A percentile compares a stretch with the other conserved stretches of the same genome.
Evolutionary conservation across 2,797 vertebrate species (phyloP).

Genomic region (Echiichthys vipera): DNA sequence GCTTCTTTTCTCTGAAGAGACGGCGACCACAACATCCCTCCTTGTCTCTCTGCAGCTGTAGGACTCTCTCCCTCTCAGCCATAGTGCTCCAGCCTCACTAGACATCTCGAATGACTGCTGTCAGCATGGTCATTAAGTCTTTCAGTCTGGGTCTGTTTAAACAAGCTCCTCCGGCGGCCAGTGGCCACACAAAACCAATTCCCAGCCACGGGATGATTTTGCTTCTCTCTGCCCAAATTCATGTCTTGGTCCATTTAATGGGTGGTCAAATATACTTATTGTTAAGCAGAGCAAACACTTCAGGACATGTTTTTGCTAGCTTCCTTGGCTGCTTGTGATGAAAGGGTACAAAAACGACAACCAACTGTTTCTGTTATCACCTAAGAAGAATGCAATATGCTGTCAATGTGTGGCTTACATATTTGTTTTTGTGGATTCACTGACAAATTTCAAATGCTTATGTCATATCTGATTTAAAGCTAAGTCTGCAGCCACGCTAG

Average conservation of each 20-base stretch:
- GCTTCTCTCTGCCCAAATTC: conserved; percentile 55
- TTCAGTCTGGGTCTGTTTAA: conserved; percentile 77
- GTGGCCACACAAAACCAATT: conserved; percentile 63
- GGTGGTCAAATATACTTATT: conserved; percentile 68
- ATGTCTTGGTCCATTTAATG: conserved; percentile 64
- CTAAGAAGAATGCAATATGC: neutral
- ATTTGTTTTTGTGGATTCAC: conserved; percentile 22
- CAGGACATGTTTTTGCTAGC: conserved; percentile 54
- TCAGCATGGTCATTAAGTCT: conserved; percentile 77
- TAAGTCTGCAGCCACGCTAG: neutral
- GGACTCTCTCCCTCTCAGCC: conserved; percentile 52
- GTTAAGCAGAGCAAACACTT: conserved; percentile 64
- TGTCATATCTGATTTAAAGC: neutral
- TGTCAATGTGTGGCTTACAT: conserved; percentile 10
- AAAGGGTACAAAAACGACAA: conserved; percentile 48
- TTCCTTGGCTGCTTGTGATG: conserved; percentile 29
- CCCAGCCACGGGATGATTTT: conserved; percentile 53
- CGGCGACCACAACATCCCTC: conserved; percentile 63
- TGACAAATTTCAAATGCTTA: neutral
- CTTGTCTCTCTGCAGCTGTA: conserved; percentile 57
- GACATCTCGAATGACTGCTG: conserved; percentile 78
- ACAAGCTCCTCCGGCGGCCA: conserved; percentile 69
- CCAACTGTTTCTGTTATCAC: conserved; percentile 61
- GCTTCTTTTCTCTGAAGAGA: conserved; percentile 62
- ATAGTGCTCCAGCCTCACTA: conserved; percentile 64